Base-by-base conservation (phyloP, 2,888 invertebrate species). In the Cosmia trapezina region DNA sequence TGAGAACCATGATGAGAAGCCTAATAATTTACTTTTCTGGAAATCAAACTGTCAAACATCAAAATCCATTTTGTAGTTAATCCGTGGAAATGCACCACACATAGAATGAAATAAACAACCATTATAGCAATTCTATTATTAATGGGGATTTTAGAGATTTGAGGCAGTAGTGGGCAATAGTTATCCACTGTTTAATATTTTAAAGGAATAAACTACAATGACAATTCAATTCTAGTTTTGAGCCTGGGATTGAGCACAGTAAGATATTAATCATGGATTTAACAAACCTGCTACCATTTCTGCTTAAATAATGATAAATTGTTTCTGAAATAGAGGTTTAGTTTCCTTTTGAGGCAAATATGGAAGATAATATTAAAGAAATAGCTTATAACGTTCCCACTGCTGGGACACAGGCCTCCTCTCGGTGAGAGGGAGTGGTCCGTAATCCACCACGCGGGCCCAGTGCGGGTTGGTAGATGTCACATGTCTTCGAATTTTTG, bases 211-310 rank as follows among this genome's bases (percentile, higher is more conserved):
- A 6, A n/a, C 17, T 33, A 28, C 41, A 73, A 56, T 56, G 28
- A 22, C 2, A 37, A 56, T 33, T 49, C 19, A 22, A 43, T 57
- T 33, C 28, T 19, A 43, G 41, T 64, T 62, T 33, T 49, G 72
- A 37, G 41, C 56, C n/a, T 28, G 19, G 19, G n/a, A 14, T 41
- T 56, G 41, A 56, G 56, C 56, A 33, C n/a, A 33, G 8, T 14
- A 11, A 56, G 47, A 49, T 41, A 61, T 70, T 53, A 53, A 71
- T 57, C 43, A 51, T 33, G 43, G 7, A 33, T 71, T 71, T 28
- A 63, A 64, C 33, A 49, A 57, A 41, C 2, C 56, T n/a, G 33
- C 28, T n/a, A 33, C 28, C 9, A 37, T 4, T 22, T 14, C 22
- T 43, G 19, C 19, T 33, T 0, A 33, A 64, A 49, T 33, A 19